Base-by-base conservation (phyloP, 1,140 invertebrate genomes). In the Cardiocondyla obscurior region DNA sequence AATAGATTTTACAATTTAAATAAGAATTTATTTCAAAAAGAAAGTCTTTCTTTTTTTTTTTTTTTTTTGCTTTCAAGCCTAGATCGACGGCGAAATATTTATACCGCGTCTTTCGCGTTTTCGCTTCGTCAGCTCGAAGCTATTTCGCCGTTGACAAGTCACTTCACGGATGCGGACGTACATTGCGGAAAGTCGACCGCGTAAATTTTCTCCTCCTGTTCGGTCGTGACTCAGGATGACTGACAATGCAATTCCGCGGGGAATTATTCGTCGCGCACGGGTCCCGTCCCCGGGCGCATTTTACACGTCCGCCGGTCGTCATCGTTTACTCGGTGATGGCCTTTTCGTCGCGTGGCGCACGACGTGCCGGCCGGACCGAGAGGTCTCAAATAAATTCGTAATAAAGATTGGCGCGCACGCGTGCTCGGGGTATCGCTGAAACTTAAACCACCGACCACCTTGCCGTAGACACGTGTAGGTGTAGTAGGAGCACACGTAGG, bases 331-430 rank as follows among this genome's bases (percentile, higher is more conserved):
- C 51, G 51, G 19, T n/a, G 51, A 72, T 57, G 3, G 16, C 33
- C 22, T 19, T 53, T 51, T 70, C 28, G 67, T 70, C 46, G 44
- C 46, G 19, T 19, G 64, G 16, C 53, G 3, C 19, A 7, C 25
- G 8, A 22, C 53, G 14, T 7, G 30, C 19, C 53, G 12, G 25
- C 16, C 57, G 53, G n/a, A n/a, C 3, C 14, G 33, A 39, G 82
- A 49, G 53, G 65, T 49, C 44, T 51, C 44, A 33, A 64, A 36
- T 36, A 82, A 42, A 42, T 83, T 36, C 49, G 30, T 28, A 44
- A 44, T 74, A 74, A 73, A 65, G 69, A 67, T 51, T 12, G 53
- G 36, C 67, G n/a, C 57, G 58, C 14, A 25, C 67, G n/a, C 57
- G 58, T 19, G 58, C 62, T 81, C 19, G 12, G n/a, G n/a, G 30